Base-by-base conservation (phyloP, 1,140 invertebrate species). In the Mamestra configurata region DNA sequence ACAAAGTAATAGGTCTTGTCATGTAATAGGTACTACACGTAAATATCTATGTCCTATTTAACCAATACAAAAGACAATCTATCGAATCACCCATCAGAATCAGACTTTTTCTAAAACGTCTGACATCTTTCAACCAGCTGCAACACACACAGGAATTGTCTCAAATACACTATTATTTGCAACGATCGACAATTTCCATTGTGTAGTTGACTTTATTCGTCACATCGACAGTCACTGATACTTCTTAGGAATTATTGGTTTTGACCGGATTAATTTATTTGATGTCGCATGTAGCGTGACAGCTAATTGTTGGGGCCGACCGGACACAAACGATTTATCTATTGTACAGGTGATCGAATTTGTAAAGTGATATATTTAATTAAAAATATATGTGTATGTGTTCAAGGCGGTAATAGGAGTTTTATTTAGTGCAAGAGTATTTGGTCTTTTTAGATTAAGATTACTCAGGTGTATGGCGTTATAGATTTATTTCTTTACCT, bases 181-280 rank as follows among this genome's bases (percentile, higher is more conserved):
- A 76, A 76, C 57, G 64, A 51, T 64, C 37, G 72, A 40, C 72
- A 53, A 37, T 10, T 22, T 7, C 0, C 15, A 75, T 75, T 75
- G 72, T 75, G 20, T 59, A 13, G 51, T 43, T 59, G 72, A 64
- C 35, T 76, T 31, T 64, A 76, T 76, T 64, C 53, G 55, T 43
- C 57, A 49, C 24, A 51, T 66, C 61, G 61, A 66, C 18, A 43
- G 43, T 61, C 18, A 49, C 40, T 8, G 10, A n/a, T 70, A 70
- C 66, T 66, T 43, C 55, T 64, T 64, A 49, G 40, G 55, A 20
- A 18, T 76, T 76, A 76, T 76, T 64, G 57, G 43, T 20, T 70
- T 64, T 61, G 22, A 20, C 53, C 37, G 53, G 57, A 76, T 76
- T 76, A 76, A 64, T 76, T 64, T 64, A 76, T 76, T 76, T 49